Conservation (phyloP, 1,140 invertebrate genomes). For the Drosophila quadrilineata region DNA sequence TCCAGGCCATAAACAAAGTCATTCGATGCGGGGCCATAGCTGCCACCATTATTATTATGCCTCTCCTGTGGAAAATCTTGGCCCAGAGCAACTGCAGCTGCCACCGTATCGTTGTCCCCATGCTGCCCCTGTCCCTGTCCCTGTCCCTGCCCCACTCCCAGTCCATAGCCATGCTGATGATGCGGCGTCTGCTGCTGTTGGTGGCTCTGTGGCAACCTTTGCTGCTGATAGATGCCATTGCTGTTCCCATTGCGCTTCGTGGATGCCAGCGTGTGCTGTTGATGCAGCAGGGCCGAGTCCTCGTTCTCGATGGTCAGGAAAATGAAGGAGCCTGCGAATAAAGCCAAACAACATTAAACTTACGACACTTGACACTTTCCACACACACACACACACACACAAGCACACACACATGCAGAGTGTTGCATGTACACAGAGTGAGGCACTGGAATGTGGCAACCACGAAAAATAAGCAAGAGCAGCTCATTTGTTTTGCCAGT, state of each 20-base stretch:
- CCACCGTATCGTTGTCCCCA: slow-evolving; percentile 62
- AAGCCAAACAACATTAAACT: slow-evolving; percentile 13
- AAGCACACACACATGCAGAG: slow-evolving; percentile 2
- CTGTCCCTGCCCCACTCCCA: slow-evolving; percentile 1
- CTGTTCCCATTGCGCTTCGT: slow-evolving; percentile 81
- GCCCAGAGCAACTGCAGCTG: slow-evolving; percentile 45
- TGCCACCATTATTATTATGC: slow-evolving; percentile 28
- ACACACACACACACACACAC: not conserved
- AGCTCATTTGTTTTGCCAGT: slow-evolving; percentile 35
- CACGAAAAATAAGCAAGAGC: no score
- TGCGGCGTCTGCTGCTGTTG: slow-evolving; percentile 67
- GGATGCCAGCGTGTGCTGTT: slow-evolving; percentile 85
- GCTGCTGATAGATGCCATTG: slow-evolving; percentile 58
- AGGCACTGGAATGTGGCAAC: not conserved
- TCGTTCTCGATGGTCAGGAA: slow-evolving; percentile 94
- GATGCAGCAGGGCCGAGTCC: slow-evolving; percentile 85
- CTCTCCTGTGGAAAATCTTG: slow-evolving; percentile 44
- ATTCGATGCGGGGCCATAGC: slow-evolving; percentile 47
- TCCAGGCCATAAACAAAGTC: slow-evolving; percentile 74
- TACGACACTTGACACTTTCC: not conserved
- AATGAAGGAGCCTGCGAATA: slow-evolving; percentile 89
- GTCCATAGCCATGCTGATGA: slow-evolving; percentile 33
- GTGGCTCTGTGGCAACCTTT: slow-evolving; percentile 25
- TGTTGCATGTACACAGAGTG: not conserved
- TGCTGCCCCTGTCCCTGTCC: slow-evolving; percentile 38